Base-by-base conservation (phyloP, 2,888 invertebrate genomes). In the Lottia scabra region DNA sequence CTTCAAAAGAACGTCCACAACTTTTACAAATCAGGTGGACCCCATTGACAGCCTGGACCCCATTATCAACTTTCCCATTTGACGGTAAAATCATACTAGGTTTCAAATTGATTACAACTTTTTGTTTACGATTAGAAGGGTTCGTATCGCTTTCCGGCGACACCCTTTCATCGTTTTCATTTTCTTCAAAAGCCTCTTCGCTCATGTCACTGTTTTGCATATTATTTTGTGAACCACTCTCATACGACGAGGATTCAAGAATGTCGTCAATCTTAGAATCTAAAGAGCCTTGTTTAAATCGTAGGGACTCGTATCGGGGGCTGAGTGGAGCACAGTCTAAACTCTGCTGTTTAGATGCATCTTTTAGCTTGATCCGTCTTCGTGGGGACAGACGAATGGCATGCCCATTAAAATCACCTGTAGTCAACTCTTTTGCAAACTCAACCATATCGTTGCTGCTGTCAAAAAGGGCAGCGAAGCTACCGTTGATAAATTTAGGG, bases 401-500 rank as follows among this genome's bases (percentile, higher is more conserved):
- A n/a, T 81, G 82, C 13, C 83, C 85, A 65, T 82, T 81, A 68
- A 81, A 80, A 67, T 87, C 86, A n/a, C 80, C 79, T n/a, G 77
- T 81, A 1, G 81, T 81, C 30, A 87, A 80, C 70, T 85, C 80
- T 70, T 84, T 82, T 2, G 85, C 85, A 68, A 81, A 87, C 70
- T 86, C 85, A 3, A 81, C 80, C 68, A 87, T 83, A 62, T 79
- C 77, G 71, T 78, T 82, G 43, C 72, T 75, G 70, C 80, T 84
- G 68, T 89, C 89, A 76, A 88, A 89, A 56, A 89, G 78, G 1
- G 89, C 89, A 2, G 88, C 89, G 71, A 88, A 89, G 72, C 88
- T 89, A 15, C 89, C 89, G 76, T 89, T 89, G 70, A 90, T 96
- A 68, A 98, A 95, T 91, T 98, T 98, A 0, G 98, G 98, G 6